Evolutionary conservation across 2,113 vertebrate species (phyloP).

Genomic region (Sciurus niger): DNA sequence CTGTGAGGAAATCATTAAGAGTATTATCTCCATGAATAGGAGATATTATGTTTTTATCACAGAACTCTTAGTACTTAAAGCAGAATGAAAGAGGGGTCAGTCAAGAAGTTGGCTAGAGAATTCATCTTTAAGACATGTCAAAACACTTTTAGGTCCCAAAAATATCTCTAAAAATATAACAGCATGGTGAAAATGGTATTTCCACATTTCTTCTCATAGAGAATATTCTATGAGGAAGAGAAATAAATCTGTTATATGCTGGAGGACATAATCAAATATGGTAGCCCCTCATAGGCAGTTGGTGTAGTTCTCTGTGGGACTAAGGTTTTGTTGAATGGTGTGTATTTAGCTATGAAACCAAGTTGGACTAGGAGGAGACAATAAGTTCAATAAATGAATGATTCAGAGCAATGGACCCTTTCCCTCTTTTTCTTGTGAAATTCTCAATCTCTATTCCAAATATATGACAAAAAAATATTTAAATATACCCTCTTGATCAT

Average conservation of each 20-base stretch:
- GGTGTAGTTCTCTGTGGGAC: neutral
- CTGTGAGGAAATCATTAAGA: neutral
- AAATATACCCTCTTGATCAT: neutral
- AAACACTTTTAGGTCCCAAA: neutral
- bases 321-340: neutral
- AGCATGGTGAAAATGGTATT: neutral
- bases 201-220: neutral
- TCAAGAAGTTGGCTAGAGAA: neutral
- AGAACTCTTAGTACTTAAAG: neutral
- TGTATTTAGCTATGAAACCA: neutral
- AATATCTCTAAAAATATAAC: neutral
- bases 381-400: neutral
- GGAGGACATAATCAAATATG: neutral
- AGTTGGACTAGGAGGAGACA: neutral
- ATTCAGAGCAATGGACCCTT: neutral
- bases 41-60: neutral
- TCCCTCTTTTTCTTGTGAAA: neutral
- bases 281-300: too few relatives aligned
- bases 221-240: neutral
- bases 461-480: neutral
- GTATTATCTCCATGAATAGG: neutral
- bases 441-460: neutral
- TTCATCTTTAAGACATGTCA: neutral
- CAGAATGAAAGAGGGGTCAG: neutral
- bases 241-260: neutral